Evolutionary conservation across 2,113 vertebrate genomes (phyloP).

Genomic region (Rhodinocichla rosea): DNA sequence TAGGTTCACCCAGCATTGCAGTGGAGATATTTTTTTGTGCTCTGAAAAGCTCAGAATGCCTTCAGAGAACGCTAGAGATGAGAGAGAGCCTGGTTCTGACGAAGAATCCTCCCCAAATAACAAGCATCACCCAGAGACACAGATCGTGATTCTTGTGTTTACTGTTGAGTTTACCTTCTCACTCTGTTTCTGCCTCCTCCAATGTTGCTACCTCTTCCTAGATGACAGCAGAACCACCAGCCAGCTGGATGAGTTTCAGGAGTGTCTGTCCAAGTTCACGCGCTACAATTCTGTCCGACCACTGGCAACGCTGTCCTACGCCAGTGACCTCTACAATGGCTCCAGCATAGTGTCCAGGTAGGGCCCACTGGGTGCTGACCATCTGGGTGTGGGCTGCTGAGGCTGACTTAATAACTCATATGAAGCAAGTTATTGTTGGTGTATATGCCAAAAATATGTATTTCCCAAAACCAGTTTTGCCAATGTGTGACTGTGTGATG

Average conservation of each 20-base stretch:
- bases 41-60: neutral
- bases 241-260: constrained; percentile 98
- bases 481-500: rapidly evolving
- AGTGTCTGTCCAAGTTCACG: constrained; percentile 97
- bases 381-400: neutral
- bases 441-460: rapidly evolving
- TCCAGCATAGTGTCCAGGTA: constrained; percentile 99
- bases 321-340: constrained; percentile 97
- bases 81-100: neutral
- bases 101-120: neutral
- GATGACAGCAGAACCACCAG: constrained; percentile 94
- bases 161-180: neutral
- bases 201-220: constrained; percentile 44
- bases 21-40: neutral
- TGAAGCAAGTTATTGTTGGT: neutral
- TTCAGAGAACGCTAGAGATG: neutral
- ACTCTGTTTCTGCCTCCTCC: neutral
- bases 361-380: neutral
- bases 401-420: rapidly evolving
- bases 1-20: neutral
- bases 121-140: neutral
- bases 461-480: neutral
- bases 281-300: constrained; percentile 97
- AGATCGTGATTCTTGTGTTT: neutral
- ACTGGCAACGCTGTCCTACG: constrained; percentile 93